Conservation (phyloP, 2,797 vertebrate species). For the Spinus olivaceus region DNA sequence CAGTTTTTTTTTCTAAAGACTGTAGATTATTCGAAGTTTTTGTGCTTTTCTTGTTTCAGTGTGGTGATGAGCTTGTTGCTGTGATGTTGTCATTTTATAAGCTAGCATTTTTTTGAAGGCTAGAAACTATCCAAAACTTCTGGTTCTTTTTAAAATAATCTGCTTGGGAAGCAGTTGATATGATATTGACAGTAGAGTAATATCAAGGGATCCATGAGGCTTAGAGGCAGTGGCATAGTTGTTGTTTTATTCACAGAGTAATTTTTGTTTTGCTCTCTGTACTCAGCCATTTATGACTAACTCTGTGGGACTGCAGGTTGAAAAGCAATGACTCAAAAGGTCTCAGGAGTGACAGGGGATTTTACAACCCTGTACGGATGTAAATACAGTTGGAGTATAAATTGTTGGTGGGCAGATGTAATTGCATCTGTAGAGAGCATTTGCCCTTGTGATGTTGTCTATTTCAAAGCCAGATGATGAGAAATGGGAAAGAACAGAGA, state of each 20-base stretch:
- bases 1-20: not conserved
- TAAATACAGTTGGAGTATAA: not conserved
- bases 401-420: not conserved
- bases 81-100: not conserved
- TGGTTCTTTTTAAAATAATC: not conserved
- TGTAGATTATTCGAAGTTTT: not conserved
- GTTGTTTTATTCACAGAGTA: not conserved
- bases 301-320: not conserved
- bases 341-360: not conserved
- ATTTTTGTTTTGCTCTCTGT: not conserved
- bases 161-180: not conserved
- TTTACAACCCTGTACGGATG: accelerated
- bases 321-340: not conserved
- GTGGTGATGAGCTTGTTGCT: not conserved
- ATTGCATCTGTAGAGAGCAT: not conserved
- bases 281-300: not conserved
- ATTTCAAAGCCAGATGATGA: not conserved
- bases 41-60: not conserved
- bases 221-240: not conserved
- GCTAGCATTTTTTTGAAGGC: not conserved
- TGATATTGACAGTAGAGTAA: not conserved
- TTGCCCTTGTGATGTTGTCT: not conserved
- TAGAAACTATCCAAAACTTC: not conserved
- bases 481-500: not conserved
- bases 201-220: not conserved